Evolutionary conservation across 2,797 vertebrate species (phyloP).

Genomic region (Labroides dimidiatus): DNA sequence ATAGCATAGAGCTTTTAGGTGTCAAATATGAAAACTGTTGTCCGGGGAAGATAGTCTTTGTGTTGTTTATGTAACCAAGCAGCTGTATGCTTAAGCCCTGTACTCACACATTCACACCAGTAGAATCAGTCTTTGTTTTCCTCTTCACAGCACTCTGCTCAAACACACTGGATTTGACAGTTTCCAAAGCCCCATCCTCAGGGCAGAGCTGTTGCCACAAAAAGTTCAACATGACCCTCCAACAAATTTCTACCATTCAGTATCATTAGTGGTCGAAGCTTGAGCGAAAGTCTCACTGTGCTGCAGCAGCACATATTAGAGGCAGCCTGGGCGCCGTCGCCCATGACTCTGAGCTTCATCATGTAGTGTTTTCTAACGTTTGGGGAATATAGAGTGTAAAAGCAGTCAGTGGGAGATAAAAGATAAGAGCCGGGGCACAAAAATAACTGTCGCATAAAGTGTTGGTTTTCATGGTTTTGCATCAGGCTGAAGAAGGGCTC

Average conservation of each 20-base stretch:
- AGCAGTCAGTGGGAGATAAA: slow-evolving; percentile 53
- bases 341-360: slow-evolving; percentile 53
- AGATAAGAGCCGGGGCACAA: slow-evolving; percentile 47
- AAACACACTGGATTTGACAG: slow-evolving; percentile 14
- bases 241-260: slow-evolving; percentile 5
- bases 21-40: slow-evolving; percentile 15
- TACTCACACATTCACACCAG: neutral
- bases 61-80: slow-evolving; percentile 5
- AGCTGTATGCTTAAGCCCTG: neutral
- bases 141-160: neutral
- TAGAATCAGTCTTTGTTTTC: neutral
- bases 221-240: slow-evolving; percentile 30
- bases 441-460: slow-evolving; percentile 50
- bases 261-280: slow-evolving; percentile 22
- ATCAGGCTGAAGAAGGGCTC: slow-evolving; percentile 62
- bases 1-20: slow-evolving; percentile 30
- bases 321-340: slow-evolving; percentile 15
- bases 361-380: slow-evolving; percentile 39
- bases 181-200: slow-evolving; percentile 4
- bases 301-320: slow-evolving; percentile 23
- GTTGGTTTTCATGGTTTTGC: slow-evolving; percentile 78
- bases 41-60: neutral
- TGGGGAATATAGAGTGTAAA: slow-evolving; percentile 49
- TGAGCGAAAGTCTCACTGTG: slow-evolving; percentile 31
- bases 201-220: slow-evolving; percentile 8